Conservation (phyloP, 2,797 vertebrate species). For the Sebastes kiyomatsui region DNA sequence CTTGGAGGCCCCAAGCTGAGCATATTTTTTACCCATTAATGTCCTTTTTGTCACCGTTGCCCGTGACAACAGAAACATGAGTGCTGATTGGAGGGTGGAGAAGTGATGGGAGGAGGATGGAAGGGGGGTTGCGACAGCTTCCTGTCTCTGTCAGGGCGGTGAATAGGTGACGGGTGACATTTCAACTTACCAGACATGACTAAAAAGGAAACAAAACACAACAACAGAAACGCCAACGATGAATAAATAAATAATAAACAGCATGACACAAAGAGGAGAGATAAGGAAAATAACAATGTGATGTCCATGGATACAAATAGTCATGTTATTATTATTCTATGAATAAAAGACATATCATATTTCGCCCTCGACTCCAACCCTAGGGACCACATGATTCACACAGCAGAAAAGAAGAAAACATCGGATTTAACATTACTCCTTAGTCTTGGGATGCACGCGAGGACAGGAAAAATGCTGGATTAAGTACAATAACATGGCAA, state of each 20-base stretch:
- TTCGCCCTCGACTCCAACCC: slow-evolving; percentile 11
- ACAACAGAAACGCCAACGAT: slow-evolving; percentile 82
- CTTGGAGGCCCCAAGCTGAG: slow-evolving; percentile 75
- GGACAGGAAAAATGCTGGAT: slow-evolving; percentile 24
- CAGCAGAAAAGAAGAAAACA: slow-evolving; percentile 4
- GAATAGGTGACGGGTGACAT: slow-evolving; percentile 97
- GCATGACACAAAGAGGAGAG: slow-evolving; percentile 60
- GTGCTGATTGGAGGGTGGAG: slow-evolving; percentile 92
- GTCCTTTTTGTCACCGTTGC: slow-evolving; percentile 89
- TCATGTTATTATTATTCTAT: slow-evolving; percentile 44
- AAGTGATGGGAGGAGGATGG: slow-evolving; percentile 92
- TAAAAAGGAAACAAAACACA: slow-evolving; percentile 91
- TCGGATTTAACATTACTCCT: slow-evolving; percentile 3
- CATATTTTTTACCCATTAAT: slow-evolving; percentile 88
- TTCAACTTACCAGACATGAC: slow-evolving; percentile 99
- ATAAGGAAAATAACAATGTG: slow-evolving; percentile 56
- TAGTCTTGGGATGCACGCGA: background rate
- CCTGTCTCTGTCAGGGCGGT: slow-evolving; percentile 93
- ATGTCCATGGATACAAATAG: slow-evolving; percentile 62
- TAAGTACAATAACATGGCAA: slow-evolving; percentile 4
- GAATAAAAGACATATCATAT: slow-evolving; percentile 46
- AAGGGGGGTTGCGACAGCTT: slow-evolving; percentile 89
- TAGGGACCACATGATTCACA: slow-evolving; percentile 10
- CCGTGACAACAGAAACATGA: slow-evolving; percentile 92
- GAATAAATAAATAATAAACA: slow-evolving; percentile 84